These are phyloP conservation scores for Esox masquinongy DNA, from an alignment of 2,797 vertebrate species.

Conservation along the genomic window DNA sequence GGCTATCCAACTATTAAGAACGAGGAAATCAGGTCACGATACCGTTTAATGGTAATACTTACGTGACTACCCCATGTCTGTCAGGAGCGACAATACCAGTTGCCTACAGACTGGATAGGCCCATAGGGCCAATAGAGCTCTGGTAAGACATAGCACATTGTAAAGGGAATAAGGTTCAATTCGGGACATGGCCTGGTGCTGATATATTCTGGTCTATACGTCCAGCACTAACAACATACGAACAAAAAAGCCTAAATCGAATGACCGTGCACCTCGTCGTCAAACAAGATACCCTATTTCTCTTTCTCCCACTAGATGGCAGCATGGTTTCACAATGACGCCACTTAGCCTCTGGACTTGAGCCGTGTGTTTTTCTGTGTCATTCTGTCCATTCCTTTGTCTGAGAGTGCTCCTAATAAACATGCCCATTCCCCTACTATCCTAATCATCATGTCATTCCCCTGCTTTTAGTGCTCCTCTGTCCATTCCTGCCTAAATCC, in stretches of 20 bases:
- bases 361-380: conserved; percentile 54
- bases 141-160: neutral
- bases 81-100: neutral
- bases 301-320: conserved; percentile 70
- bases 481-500: conserved; percentile 69
- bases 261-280: conserved; percentile 31
- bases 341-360: conserved; percentile 24
- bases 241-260: neutral
- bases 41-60: conserved; percentile 47
- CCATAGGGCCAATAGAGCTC: neutral
- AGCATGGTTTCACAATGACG: conserved; percentile 66
- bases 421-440: conserved; percentile 56
- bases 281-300: conserved; percentile 17
- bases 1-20: conserved; percentile 45
- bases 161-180: neutral
- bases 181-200: neutral
- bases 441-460: conserved; percentile 78
- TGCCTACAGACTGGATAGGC: neutral
- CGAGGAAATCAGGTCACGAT: conserved; percentile 64
- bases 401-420: conserved; percentile 73
- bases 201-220: conserved; percentile 27
- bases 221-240: neutral
- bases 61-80: neutral
- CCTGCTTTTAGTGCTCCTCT: conserved; percentile 72
- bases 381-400: conserved; percentile 69